Percentiles rank a stretch among this genome's conserved stretches.
Conservation (phyloP, 2,797 vertebrate species). For the Spondyliosoma cantharus region DNA sequence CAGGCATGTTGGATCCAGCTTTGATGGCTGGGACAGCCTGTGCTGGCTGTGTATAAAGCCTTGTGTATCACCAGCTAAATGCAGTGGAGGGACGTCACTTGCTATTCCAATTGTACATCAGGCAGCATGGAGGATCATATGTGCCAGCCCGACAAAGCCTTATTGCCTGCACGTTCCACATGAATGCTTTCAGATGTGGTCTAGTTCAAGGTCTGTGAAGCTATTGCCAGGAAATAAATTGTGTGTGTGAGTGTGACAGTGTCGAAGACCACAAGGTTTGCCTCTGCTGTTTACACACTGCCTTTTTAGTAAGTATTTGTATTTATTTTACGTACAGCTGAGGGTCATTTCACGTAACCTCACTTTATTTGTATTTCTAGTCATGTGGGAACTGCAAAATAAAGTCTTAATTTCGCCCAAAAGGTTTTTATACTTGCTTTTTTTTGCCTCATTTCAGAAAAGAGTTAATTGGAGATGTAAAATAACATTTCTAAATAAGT, state of each 20-base stretch:
- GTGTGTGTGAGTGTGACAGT: slow-evolving; percentile 54
- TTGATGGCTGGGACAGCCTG: slow-evolving; percentile 30
- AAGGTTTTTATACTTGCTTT: too few relatives aligned
- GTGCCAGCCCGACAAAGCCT: slow-evolving; percentile 69
- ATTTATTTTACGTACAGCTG: slow-evolving; percentile 6
- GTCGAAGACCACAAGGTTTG: slow-evolving; percentile 47
- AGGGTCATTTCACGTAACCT: slow-evolving; percentile 24
- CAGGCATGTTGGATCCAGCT: slow-evolving; percentile 12
- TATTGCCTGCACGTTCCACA: slow-evolving; percentile 70
- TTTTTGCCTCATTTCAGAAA: too few relatives aligned
- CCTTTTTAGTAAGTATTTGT: slow-evolving; percentile 21
- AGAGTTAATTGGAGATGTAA: too few relatives aligned
- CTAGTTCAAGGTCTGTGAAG: slow-evolving; percentile 67
- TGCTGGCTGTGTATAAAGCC: slow-evolving; percentile 40
- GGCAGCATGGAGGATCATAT: slow-evolving; percentile 66
- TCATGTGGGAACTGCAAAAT: too few relatives aligned
- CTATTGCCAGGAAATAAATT: slow-evolving; percentile 70
- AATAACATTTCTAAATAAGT: too few relatives aligned
- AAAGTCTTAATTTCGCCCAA: too few relatives aligned
- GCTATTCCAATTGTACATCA: slow-evolving; percentile 61
- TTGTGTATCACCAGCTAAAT: slow-evolving; percentile 52
- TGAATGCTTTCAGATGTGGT: slow-evolving; percentile 67
- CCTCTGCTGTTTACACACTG: slow-evolving; percentile 45
- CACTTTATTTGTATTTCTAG: slow-evolving; percentile 1
- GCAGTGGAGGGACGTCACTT: slow-evolving; percentile 57